Evolutionary conservation across 2,888 invertebrate genomes (phyloP), one percentile per base, ranked within the genome.

Genomic region (Drosophila dives): DNA sequence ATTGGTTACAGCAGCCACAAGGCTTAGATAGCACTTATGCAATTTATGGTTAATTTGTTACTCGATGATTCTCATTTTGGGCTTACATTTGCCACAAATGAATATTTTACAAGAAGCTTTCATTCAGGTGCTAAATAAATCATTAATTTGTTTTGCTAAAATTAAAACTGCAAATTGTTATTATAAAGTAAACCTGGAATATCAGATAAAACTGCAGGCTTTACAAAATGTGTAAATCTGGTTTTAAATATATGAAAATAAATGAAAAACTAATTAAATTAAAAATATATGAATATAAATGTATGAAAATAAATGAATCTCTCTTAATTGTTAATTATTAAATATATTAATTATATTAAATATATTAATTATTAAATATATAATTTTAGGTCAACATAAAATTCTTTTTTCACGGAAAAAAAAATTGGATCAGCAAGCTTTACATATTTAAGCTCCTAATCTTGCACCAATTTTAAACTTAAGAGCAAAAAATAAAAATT

Each of bases 41-140:
- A 65, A 77, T 75, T 72, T 71, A 62, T 59, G 58, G 65, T 69
- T 85, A 63, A 89, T 87, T 84, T 82, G 71, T 76, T 67, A 48
- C 17, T 49, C 15, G 40, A 54, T 76, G 49, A 54, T 69, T 71
- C 75, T 48, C 60, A 58, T 17, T 17, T 33, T 50, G 50, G 61
- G 51, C 48, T 49, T 12, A 34, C 1, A 49, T 26, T 45, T 23
- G 7, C 23, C 15, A 8, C 23, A 23, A 15, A 6, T 3, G 0
- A 20, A 20, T 12, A 12, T 42, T 32, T 42, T 32, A 10, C 20
- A 60, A 12, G 26, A 20, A 33, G 23, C 2, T 48, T 42, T 1
- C n/a, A 42, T n/a, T n/a, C n/a, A n/a, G 40, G 0, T 2, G n/a
- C 3, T 0, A 45, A 12, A 12, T 20, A 7, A 20, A 12, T 20